These are phyloP conservation scores for Cosmorhoe ocellata DNA, from an alignment of 2,888 invertebrate species.

Conservation along the genomic window DNA sequence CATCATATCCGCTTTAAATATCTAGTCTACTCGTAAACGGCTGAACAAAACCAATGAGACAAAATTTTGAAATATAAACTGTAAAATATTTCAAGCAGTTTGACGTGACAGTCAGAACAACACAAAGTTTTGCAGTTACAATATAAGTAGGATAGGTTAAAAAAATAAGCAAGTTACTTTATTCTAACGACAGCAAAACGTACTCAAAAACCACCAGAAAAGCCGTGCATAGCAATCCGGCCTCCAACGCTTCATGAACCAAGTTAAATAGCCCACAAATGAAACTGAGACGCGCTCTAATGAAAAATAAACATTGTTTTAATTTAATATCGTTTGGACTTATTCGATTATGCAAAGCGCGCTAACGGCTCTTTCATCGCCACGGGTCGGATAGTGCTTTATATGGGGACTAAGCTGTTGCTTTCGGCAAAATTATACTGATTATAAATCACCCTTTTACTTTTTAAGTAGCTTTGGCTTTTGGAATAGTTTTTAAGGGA, in stretches of 20 bases:
- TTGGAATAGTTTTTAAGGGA: no score
- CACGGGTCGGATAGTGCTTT: neutral
- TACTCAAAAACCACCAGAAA: neutral
- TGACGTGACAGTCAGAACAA: no score
- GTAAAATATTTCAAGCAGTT: no score
- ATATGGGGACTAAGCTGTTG: neutral
- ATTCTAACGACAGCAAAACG: neutral
- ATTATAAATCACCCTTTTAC: no score
- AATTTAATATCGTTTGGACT: slow-evolving; percentile 10
- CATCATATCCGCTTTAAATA: slow-evolving; percentile 17
- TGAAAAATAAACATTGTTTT: slow-evolving; percentile 27
- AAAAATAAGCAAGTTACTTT: no score
- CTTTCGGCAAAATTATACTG: neutral
- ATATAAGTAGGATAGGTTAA: no score
- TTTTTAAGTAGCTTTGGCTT: no score
- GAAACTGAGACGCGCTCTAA: slow-evolving; percentile 12
- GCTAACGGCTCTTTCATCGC: neutral
- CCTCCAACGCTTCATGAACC: neutral
- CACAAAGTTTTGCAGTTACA: no score
- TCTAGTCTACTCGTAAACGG: no score
- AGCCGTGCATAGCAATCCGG: neutral
- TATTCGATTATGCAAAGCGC: slow-evolving; percentile 39
- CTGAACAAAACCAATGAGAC: no score
- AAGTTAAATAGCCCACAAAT: neutral
- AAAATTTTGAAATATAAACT: no score